Evolutionary conservation across 2,888 invertebrate species (phyloP).

Genomic region (Drosophila helvetica): DNA sequence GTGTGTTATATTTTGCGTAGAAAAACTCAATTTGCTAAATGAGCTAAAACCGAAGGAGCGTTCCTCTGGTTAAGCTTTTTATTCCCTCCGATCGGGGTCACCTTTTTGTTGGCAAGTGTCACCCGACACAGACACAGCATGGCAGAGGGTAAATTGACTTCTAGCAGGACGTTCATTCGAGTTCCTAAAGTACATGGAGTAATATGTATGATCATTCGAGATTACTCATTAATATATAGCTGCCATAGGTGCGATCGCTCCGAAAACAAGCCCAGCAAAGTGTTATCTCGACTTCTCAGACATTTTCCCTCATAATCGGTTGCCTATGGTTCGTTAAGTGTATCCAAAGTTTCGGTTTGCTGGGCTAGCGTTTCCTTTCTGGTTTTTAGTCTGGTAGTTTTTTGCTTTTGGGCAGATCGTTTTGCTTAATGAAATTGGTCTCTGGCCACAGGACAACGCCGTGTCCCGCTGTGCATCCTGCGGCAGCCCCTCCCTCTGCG

Average conservation of each 20-base stretch:
- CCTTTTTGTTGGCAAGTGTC: conserved; percentile 19
- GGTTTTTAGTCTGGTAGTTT: neutral
- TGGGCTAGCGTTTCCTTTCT: neutral
- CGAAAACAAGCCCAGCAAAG: too few species aligned
- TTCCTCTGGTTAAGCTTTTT: neutral
- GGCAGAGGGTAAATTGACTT: too few species aligned
- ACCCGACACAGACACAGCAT: neutral
- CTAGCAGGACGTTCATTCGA: too few species aligned
- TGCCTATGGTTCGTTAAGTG: neutral
- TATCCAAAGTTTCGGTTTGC: neutral
- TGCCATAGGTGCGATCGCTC: too few species aligned
- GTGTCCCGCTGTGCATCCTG: conserved; percentile 15
- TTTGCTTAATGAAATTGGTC: conserved; percentile 48
- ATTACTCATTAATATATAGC: too few species aligned
- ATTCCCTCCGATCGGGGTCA: neutral
- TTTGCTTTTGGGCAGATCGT: conserved; percentile 7
- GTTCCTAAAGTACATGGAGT: too few species aligned
- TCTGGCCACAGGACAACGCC: conserved; percentile 11
- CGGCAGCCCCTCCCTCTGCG: conserved; percentile 61
- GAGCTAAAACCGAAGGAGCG: conserved; percentile 7
- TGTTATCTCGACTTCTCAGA: too few species aligned
- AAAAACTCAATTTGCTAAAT: conserved; percentile 74
- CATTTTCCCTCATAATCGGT: neutral
- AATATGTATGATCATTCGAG: too few species aligned
- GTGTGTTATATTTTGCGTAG: conserved; percentile 59